Evolutionary conservation across 2,797 vertebrate species (phyloP), one percentile per base, ranked within the genome.

Genomic region (Knipowitschia caucasica): DNA sequence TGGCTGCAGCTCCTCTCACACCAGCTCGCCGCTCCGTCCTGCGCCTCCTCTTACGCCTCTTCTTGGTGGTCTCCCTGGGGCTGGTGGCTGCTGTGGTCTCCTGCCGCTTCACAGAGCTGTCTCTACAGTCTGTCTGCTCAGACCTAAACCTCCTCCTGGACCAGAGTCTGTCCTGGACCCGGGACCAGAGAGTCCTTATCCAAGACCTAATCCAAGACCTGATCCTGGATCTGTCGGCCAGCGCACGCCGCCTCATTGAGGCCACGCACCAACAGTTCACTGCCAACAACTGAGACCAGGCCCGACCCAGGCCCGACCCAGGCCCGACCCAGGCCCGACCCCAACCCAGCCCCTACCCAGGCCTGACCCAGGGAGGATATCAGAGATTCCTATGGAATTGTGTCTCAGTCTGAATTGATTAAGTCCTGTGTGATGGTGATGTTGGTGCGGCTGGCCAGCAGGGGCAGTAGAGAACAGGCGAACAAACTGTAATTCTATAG

Each of bases 321-420:
- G 5, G 5, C 18, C 4, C 7, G 25, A 15, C 5, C 18, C 1
- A 36, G 5, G 5, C 18, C 4, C 7, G 25, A 15, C 5, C 11
- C n/a, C n/a, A n/a, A n/a, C n/a, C n/a, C n/a, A n/a, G n/a, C n/a
- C n/a, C n/a, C n/a, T n/a, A n/a, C n/a, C n/a, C n/a, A n/a, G n/a
- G n/a, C n/a, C n/a, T n/a, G 43, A 67, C 7, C 25, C 31, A 62
- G 42, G 38, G 56, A 74, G 60, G 69, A 69, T n/a, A n/a, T 82
- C 86, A 88, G 83, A 92, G 90, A 93, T 95, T 95, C 94, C 94
- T 94, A 93, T 93, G 92, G 94, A 95, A 95, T 95, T 91, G 89
- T 71, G 53, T 57, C 67, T 71, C 64, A 51, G 67, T 61, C 61
- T 73, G 51, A 76, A 71, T 81, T 66, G 64, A 52, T 49, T 39